phyloP scores from a whole-genome alignment of 2,113 vertebrate genomes.

The Agapornis roseicollis region DNA sequence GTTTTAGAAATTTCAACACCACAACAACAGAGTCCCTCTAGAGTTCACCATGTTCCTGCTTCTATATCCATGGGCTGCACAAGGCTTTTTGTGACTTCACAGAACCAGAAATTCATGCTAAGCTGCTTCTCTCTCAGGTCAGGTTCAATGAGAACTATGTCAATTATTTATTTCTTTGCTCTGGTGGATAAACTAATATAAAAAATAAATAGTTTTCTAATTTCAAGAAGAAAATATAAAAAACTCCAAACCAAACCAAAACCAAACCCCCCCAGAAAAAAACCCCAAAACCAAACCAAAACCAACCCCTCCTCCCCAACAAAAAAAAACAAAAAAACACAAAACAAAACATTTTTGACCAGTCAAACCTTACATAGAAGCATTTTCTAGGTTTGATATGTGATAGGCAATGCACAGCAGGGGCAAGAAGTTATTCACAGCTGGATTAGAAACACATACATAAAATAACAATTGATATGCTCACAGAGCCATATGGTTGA shows the following conservation, averaged over 20 bases:
- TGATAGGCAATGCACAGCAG: neutral
- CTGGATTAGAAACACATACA: neutral
- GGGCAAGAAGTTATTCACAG: neutral
- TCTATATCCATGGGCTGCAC: neutral
- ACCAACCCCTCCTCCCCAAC: neutral
- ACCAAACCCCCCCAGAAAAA: neutral
- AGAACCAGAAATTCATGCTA: neutral
- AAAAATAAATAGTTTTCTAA: neutral
- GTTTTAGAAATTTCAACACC: neutral
- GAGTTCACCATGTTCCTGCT: neutral
- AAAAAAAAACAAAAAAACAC: neutral
- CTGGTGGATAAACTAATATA: neutral
- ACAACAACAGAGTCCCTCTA: neutral
- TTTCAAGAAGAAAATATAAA: neutral
- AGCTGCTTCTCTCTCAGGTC: neutral
- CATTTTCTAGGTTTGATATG: neutral
- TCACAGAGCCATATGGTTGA: neutral
- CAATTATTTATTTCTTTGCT: neutral
- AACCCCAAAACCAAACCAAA: fast-evolving
- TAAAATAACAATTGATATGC: neutral
- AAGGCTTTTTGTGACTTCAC: neutral
- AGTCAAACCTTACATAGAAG: neutral
- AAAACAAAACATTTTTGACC: neutral
- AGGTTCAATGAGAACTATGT: neutral
- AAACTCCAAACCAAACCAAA: neutral